Conservation (phyloP, 2,113 vertebrate species). For the Grammomys dolichurus region DNA sequence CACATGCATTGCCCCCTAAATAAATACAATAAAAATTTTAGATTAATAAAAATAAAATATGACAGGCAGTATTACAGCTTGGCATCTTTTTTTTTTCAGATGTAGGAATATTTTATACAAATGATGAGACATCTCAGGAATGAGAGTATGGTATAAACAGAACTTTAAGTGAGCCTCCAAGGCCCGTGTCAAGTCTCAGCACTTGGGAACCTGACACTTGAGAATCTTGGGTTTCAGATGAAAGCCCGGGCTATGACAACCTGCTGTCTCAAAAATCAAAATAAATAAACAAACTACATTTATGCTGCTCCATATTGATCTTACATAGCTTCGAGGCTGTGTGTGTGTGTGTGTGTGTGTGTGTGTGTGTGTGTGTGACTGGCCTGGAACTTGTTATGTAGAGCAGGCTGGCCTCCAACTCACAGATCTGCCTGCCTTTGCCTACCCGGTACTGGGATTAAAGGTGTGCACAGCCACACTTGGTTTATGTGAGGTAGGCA, state of each 20-base stretch:
- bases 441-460: not conserved
- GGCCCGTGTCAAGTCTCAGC: too few relatives aligned
- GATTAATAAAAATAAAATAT: not conserved
- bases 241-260: not conserved
- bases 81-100: not conserved
- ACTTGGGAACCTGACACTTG: too few relatives aligned
- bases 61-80: not conserved
- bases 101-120: too few relatives aligned
- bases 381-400: not conserved
- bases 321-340: not conserved
- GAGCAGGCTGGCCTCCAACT: not conserved
- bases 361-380: not conserved
- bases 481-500: not conserved
- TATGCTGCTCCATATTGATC: not conserved
- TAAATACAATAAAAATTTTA: not conserved
- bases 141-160: too few relatives aligned
- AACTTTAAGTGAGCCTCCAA: not conserved
- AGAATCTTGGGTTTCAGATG: not conserved
- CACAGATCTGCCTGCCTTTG: not conserved
- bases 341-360: not conserved
- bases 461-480: not conserved
- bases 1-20: not conserved
- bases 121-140: not conserved
- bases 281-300: not conserved
- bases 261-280: not conserved